Conservation (phyloP, 2,797 vertebrate genomes). For the Amblyraja radiata region DNA sequence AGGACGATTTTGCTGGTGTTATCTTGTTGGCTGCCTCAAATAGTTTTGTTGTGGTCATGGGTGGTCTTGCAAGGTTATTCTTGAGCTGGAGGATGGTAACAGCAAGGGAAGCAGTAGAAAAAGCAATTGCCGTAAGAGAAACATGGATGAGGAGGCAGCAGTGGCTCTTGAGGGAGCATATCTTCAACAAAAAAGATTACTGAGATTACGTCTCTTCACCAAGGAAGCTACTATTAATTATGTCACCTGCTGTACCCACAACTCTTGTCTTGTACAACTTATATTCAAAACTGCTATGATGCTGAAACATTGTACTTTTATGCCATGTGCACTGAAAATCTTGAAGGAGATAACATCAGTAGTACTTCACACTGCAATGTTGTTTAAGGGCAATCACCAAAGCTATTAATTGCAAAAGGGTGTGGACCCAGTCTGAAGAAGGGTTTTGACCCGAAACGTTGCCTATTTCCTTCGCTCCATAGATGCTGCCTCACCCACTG, state of each 20-base stretch:
- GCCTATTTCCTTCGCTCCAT: too few species aligned
- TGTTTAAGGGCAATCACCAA: neutral
- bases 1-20: too few species aligned
- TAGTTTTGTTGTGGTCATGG: too few species aligned
- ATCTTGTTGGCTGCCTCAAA: too few species aligned
- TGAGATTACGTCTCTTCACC: neutral
- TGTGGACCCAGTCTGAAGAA: too few species aligned
- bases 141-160: neutral
- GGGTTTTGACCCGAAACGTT: too few species aligned
- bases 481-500: too few species aligned
- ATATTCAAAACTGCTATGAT: neutral
- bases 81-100: too few species aligned
- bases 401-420: neutral
- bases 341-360: neutral
- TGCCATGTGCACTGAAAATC: neutral
- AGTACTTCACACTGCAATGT: too few species aligned
- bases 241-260: neutral
- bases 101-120: too few species aligned
- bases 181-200: neutral
- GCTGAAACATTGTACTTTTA: neutral
- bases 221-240: neutral
- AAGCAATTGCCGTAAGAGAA: too few species aligned
- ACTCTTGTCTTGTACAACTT: neutral
- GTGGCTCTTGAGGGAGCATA: neutral
- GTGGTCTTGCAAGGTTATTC: too few species aligned